Evolutionary conservation across 53 echinoderm and acorn worm species (phyloP), one percentile per base, ranked within the genome.

Genomic region (Crossaster papposus): DNA sequence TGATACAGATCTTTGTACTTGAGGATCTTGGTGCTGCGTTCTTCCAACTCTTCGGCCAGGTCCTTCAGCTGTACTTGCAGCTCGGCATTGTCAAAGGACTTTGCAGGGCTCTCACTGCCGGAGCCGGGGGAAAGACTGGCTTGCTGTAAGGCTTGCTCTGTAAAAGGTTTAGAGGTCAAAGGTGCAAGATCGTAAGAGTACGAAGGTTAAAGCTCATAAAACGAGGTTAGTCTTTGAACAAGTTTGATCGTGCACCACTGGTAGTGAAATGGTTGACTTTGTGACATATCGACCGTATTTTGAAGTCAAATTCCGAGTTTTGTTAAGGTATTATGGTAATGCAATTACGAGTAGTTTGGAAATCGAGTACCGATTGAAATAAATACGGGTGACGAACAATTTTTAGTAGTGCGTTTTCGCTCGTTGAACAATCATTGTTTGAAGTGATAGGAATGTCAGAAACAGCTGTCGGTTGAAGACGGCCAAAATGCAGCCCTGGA

Each of bases 1-100:
- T 93, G 93, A 55, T 92, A 96, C 50, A 85, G 30, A 23, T 35
- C 80, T 84, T 92, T 91, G 64, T 95, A 92, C 8, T 89, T 81
- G 33, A 36, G 64, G 24, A 85, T 35, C 78, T 92, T 93, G 14
- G 81, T 32, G 68, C 89, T 90, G 34, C 95, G 89, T n/a, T 95
- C 94, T 22, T 89, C 86, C 33, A 97, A 74, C 88, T 93, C 95
- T 78, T 44, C 79, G 18, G 93, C 91, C 74, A 97, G 89, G 15
- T 80, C 89, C 2, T 73, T 64, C 58, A 97, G 80, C 82, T 97
- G 95, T 28, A 70, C 32, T 62, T 78, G 82, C 87, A 95, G 72
- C 90, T 96, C 97, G 68, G 90, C 89, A 79, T 91, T 92, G 74
- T 96, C 95, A 89, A 96, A 92, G 38, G 97, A 92, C 87, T 70